Conservation (phyloP, 2,797 vertebrate species). For the Alcedo atthis region DNA sequence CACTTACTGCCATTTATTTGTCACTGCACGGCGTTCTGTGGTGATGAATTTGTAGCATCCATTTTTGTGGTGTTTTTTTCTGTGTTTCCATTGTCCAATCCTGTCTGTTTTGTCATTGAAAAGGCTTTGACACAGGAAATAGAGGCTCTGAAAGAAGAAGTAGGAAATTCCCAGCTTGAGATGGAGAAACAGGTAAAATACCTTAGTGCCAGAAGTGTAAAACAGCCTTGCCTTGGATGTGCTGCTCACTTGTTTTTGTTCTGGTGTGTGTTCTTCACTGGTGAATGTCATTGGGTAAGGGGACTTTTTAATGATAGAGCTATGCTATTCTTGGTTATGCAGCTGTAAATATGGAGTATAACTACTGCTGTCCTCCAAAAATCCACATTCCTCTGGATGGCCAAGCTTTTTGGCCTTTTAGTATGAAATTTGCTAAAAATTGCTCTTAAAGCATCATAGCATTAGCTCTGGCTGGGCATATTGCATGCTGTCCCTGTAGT, state of each 20-base stretch:
- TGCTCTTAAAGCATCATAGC: background rate
- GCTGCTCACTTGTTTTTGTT: constrained; percentile 39
- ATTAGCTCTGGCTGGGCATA: background rate
- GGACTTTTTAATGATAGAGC: background rate
- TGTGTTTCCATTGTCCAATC: constrained; percentile 82
- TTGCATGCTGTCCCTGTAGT: background rate
- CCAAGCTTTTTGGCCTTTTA: background rate
- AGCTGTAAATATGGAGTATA: background rate
- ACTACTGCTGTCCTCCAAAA: background rate
- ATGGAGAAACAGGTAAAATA: constrained; percentile 85
- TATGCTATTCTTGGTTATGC: background rate
- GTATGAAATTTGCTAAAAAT: background rate
- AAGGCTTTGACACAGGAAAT: constrained; percentile 92
- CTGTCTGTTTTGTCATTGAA: constrained; percentile 82
- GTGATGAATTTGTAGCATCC: constrained; percentile 40
- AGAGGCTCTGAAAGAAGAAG: constrained; percentile 86
- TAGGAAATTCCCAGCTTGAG: constrained; percentile 87
- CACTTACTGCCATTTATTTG: constrained; percentile 63
- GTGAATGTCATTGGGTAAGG: background rate
- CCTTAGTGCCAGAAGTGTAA: constrained; percentile 67
- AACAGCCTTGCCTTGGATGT: constrained; percentile 60
- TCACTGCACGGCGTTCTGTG: constrained; percentile 61
- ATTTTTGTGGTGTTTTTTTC: constrained; percentile 33
- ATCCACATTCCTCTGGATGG: background rate
- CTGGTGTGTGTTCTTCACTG: background rate